Evolutionary conservation across 2,113 vertebrate species (phyloP), one percentile per base, ranked within the genome.

Genomic region (Hipposideros armiger): DNA sequence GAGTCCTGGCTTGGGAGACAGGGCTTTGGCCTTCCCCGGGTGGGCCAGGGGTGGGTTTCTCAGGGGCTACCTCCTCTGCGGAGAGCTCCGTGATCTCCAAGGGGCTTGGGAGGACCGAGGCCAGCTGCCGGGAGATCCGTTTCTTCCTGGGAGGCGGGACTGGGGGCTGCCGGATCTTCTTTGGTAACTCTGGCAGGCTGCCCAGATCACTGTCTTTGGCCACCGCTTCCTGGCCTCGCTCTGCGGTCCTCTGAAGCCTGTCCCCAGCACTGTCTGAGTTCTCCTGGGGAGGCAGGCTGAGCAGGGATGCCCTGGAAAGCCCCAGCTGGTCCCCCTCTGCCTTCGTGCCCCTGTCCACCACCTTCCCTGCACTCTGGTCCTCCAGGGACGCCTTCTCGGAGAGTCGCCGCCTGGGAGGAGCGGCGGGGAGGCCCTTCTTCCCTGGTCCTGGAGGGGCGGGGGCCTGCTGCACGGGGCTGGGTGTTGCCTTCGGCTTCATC

Each of bases 141-240:
- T 98, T 98, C 83, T 97, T 98, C 87, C 98, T 96, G 11, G 98
- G 98, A 32, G 98, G 98, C 0, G 98, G 97, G 28, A 98, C 62
- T 1, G 98, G 98, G 47, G 97, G 90, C 5, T 87, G 97, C 10
- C 30, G 95, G 62, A 3, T 52, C 40, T 94, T 97, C 45, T 45
- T 93, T 0, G 50, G 45, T 9, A 36, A 60, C 67, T 87, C 90
- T 30, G 94, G 96, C 58, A 10, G 0, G 70, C 47, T 62, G 95
- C 91, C 85, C 0, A 0, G 73, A 16, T 82, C 24, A 0, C 92
- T 40, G 62, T 87, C 56, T 73, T 58, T 87, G 62, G 78, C 26
- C 3, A 30, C 77, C 19, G 45, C 83, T 40, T 89, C 90, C 92
- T 89, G 96, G 69, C 42, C 94, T 81, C 73, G 96, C 73, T 96